A percentile compares a stretch with the other conserved stretches of the same genome.
Evolutionary conservation across 2,888 invertebrate genomes (phyloP).

Genomic region (Nipponacmea schrenckii): DNA sequence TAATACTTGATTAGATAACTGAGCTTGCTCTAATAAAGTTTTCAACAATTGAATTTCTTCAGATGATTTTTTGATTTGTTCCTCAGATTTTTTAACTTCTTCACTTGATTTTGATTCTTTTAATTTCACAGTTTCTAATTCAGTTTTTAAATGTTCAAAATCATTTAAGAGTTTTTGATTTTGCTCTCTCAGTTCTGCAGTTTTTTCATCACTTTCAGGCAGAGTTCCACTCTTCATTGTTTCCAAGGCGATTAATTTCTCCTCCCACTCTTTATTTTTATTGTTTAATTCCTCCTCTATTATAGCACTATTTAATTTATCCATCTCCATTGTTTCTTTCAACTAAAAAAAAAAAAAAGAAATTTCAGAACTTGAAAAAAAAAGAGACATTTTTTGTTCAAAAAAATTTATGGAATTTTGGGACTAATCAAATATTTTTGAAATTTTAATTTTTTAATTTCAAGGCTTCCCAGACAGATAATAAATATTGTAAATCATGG

Average conservation of each 20-base stretch:
- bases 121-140: neutral
- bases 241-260: neutral
- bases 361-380: no score
- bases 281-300: conserved; percentile 39
- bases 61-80: no score
- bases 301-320: conserved; percentile 26
- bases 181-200: conserved; percentile 23
- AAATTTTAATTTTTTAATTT: no score
- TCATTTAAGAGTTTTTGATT: conserved; percentile 35
- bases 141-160: conserved; percentile 16
- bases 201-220: neutral
- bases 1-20: neutral
- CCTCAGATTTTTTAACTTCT: neutral
- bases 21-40: neutral
- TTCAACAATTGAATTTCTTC: neutral
- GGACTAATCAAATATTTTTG: no score
- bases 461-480: no score
- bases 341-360: conserved; percentile 18
- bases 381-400: no score
- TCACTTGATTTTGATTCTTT: neutral
- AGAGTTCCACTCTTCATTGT: neutral
- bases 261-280: conserved; percentile 33
- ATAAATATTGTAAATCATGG: no score
- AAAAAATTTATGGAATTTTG: no score
- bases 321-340: conserved; percentile 22